Percentiles rank a stretch among this genome's conserved stretches.
These are phyloP conservation scores for Griposia aprilina DNA, from an alignment of 2,888 invertebrate genomes.

Conservation along the genomic window DNA sequence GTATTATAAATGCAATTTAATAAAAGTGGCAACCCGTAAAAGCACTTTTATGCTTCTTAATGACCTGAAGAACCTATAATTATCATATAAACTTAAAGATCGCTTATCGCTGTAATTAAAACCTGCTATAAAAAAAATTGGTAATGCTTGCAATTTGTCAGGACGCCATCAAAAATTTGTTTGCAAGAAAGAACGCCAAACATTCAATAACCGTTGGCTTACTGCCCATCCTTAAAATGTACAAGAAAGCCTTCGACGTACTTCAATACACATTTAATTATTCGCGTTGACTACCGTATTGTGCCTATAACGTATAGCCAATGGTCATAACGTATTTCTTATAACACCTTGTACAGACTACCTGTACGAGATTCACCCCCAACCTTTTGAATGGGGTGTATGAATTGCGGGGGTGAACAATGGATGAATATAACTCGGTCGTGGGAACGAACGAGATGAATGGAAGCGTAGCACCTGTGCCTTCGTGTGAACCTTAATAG, in stretches of 20 bases:
- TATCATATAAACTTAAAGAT: slow-evolving; percentile 25
- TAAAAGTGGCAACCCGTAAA: slow-evolving; percentile 11
- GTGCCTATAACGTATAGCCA: slow-evolving; percentile 61
- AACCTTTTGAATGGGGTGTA: slow-evolving; percentile 79
- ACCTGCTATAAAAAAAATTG: slow-evolving; percentile 1
- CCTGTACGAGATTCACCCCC: slow-evolving; percentile 85
- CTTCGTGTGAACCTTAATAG: slow-evolving; percentile 66
- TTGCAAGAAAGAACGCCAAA: slow-evolving; percentile 11
- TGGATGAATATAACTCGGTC: slow-evolving; percentile 77
- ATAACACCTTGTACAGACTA: slow-evolving; percentile 76
- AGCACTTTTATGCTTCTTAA: slow-evolving; percentile 10
- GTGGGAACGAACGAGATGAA: slow-evolving; percentile 81
- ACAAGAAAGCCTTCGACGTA: slow-evolving; percentile 37
- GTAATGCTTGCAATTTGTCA: slow-evolving; percentile 14
- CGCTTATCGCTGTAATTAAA: slow-evolving; percentile 28
- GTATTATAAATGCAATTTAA: neutral
- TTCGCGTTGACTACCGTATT: slow-evolving; percentile 52
- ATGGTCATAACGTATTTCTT: slow-evolving; percentile 84
- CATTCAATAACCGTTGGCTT: slow-evolving; percentile 40
- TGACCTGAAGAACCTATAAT: slow-evolving; percentile 14
- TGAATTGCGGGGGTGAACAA: slow-evolving; percentile 83
- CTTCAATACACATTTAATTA: slow-evolving; percentile 43
- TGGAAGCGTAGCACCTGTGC: slow-evolving; percentile 85
- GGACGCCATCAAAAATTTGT: slow-evolving; percentile 17
- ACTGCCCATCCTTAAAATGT: slow-evolving; percentile 46